These are phyloP conservation scores for Cryptoleucopteryx plumbea DNA, from an alignment of 2,113 vertebrate species.

Conservation along the genomic window DNA sequence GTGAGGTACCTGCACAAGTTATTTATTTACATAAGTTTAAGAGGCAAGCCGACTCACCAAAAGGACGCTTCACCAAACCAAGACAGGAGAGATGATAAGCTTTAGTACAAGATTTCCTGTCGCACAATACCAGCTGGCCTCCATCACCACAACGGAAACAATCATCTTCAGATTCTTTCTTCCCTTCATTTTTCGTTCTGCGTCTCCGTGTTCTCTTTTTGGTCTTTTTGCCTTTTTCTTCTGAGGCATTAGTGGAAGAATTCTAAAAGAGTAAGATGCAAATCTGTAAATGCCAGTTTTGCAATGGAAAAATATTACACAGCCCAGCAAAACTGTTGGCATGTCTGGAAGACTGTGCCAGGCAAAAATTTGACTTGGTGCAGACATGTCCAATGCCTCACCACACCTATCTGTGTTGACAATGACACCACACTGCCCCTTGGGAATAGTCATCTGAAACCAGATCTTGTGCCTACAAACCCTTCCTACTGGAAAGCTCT, in stretches of 20 bases:
- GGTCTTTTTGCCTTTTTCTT: constrained; percentile 86
- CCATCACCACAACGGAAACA: constrained; percentile 96
- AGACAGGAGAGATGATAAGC: constrained; percentile 95
- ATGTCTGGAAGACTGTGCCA: background rate
- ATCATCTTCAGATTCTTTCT: constrained; percentile 89
- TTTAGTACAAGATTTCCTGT: constrained; percentile 93
- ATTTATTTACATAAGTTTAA: background rate
- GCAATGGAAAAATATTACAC: background rate
- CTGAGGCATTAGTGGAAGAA: constrained; percentile 68
- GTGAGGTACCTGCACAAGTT: background rate
- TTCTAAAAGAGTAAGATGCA: constrained; percentile 59
- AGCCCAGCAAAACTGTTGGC: background rate
- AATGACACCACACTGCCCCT: background rate
- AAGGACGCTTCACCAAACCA: constrained; percentile 91
- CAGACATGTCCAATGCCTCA: background rate
- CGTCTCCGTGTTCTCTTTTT: constrained; percentile 83
- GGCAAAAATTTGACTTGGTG: background rate
- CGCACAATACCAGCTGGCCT: constrained; percentile 92
- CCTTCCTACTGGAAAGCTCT: background rate
- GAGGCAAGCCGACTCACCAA: constrained; percentile 77
- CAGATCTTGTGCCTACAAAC: background rate
- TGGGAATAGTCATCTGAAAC: background rate
- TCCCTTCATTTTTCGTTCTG: constrained; percentile 74
- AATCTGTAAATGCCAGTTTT: background rate
- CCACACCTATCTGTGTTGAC: background rate